Evolutionary conservation across 2,113 vertebrate species (phyloP), one percentile per base, ranked within the genome.

Genomic region (Phainopepla nitens): DNA sequence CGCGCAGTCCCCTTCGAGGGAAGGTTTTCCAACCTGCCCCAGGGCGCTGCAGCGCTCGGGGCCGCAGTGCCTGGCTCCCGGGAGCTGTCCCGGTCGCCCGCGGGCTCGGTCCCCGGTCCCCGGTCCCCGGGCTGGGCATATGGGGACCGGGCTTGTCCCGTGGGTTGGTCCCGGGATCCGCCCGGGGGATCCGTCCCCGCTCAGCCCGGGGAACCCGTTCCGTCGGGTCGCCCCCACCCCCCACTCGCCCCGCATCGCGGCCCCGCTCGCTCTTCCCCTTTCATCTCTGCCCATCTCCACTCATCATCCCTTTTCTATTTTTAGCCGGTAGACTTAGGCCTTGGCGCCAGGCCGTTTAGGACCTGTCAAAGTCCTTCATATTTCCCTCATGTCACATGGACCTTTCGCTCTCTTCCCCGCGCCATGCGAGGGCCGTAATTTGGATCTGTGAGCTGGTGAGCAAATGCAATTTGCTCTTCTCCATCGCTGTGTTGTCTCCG

Each of bases 351-450:
- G 98, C 98, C 98, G 98, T 99, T 99, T 99, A 99, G 99, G 98
- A 99, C 98, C 98, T 99, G 99, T 99, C 99, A 99, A 98, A 99
- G 98, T 99, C 98, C 98, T 98, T 99, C 99, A 99, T 99, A 99
- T 98, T 99, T 98, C 98, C 98, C 98, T 98, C 97, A 97, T 98
- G 98, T 99, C 98, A 99, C 98, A 98, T 98, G 98, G 98, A 98
- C 96, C 98, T 96, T 98, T 97, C 96, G 95, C 97, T 98, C 97
- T 94, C 96, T 96, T 89, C 97, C 97, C 95, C 98, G 97, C 97
- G 97, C 95, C 96, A 92, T 96, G 85, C 88, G 66, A 89, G 90
- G 94, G 91, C 87, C 95, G 89, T 94, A 90, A 94, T 96, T 97
- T 84, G 97, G 96, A 94, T 93, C 95, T 62, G 96, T 94, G 96